Evolutionary conservation across 2,113 vertebrate species (phyloP).

Genomic region (Oreochromis aureus): DNA sequence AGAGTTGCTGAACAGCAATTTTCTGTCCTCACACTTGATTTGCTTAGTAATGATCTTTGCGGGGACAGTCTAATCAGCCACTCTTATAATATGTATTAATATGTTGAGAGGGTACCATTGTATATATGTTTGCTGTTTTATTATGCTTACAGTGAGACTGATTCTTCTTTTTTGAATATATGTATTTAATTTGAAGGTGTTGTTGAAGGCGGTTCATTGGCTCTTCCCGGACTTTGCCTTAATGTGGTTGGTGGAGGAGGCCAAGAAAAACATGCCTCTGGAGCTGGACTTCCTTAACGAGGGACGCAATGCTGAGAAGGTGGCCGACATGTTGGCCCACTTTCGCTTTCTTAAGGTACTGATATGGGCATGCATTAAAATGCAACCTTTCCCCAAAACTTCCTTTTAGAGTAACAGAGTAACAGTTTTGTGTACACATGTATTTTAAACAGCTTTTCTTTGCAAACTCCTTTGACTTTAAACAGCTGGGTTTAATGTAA

Average conservation of each 20-base stretch:
- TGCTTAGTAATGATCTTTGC: not conserved
- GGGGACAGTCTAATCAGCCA: not conserved
- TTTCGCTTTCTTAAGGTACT: slow-evolving; percentile 78
- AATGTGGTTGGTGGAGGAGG: slow-evolving; percentile 97
- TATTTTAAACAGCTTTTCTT: not conserved
- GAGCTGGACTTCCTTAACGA: slow-evolving; percentile 96
- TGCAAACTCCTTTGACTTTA: not conserved
- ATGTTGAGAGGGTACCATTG: not conserved
- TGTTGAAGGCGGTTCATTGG: slow-evolving; percentile 82
- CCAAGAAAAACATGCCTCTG: slow-evolving; percentile 93
- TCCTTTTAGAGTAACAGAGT: not conserved
- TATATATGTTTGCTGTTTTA: not conserved
- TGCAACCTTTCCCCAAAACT: not conserved
- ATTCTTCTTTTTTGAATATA: not conserved
- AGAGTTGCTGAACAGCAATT: not conserved
- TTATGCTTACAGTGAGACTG: not conserved
- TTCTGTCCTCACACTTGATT: not conserved
- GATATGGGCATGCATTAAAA: not conserved
- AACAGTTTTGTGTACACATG: not conserved
- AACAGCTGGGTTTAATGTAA: not conserved
- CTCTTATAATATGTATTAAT: not conserved
- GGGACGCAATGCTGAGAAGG: slow-evolving; percentile 89
- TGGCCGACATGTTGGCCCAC: slow-evolving; percentile 82
- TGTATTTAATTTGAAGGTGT: slow-evolving; percentile 66
- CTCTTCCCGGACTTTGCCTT: slow-evolving; percentile 95